Evolutionary conservation across 2,113 vertebrate genomes (phyloP), one percentile per base, ranked within the genome.

Genomic region (Myocastor coypus): DNA sequence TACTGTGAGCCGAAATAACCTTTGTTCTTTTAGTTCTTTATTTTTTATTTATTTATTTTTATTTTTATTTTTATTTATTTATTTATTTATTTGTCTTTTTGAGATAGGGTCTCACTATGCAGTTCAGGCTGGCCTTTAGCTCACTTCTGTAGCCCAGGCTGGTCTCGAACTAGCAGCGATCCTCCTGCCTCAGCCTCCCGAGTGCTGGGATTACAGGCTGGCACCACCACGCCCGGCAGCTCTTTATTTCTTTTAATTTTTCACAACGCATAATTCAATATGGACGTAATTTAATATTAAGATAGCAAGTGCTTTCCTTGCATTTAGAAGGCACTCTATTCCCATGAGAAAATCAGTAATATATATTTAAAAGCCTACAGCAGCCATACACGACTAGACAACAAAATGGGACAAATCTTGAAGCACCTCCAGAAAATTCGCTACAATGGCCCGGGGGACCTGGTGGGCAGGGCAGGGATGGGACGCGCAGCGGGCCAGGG

Each of bases 281-380:
- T 17, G 55, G 55, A 17, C 55, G 55, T 57, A 57, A 57, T 19
- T 57, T 14, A 40, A 16, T 69, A 86, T 77, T 6, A 80, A 24
- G 20, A 77, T 17, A 52, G 78, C 80, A 17, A 61, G 75, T 13
- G 26, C n/a, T 40, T 75, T 85, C 83, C 37, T 50, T 42, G 24
- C 75, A 71, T 93, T 81, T 55, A 28, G n/a, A 92, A 89, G 61
- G 69, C 68, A 87, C 17, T 82, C 66, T 91, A 83, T 55, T 85
- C 37, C 78, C 37, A 64, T 1, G 26, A 80, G 37, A 61, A 89
- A 95, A 91, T 40, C 30, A 66, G 50, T 12, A 92, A 83, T 40
- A 52, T 59, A 42, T 16, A 28, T 30, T 40, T 81, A 64, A 94
- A 71, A 46, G 37, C 55, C 40, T n/a, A 9, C 87, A 73, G 30